phyloP scores from a whole-genome alignment of 2,113 vertebrate genomes.

The Piprites chloris region DNA sequence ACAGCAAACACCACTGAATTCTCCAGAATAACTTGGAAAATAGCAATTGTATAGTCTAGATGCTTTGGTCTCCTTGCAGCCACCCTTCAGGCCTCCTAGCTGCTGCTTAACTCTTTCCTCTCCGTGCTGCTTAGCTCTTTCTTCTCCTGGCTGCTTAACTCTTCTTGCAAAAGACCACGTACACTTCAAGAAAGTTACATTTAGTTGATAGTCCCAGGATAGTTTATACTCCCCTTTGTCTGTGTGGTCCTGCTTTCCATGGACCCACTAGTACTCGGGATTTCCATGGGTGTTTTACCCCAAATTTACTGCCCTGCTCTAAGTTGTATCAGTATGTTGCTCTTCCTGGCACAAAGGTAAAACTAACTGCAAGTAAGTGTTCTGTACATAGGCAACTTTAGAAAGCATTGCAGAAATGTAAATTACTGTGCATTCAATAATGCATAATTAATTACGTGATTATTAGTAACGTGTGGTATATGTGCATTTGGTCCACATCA shows the following conservation, averaged over 20 bases:
- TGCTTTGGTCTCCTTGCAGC: not conserved
- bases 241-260: not conserved
- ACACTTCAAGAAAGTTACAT: not conserved
- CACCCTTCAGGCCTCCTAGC: not conserved
- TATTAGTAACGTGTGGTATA: not conserved
- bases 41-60: not conserved
- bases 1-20: not conserved
- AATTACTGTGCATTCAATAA: not conserved
- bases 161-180: not conserved
- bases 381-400: not conserved
- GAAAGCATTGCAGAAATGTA: not conserved
- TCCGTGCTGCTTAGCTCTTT: not conserved
- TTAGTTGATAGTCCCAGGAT: not conserved
- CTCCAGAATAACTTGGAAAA: not conserved
- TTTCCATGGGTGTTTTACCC: not conserved
- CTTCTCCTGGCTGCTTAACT: not conserved
- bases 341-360: not conserved
- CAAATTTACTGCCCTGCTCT: not conserved
- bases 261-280: too few relatives aligned
- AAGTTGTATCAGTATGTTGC: not conserved
- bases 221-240: not conserved
- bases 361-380: not conserved
- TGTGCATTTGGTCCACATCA: not conserved
- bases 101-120: not conserved
- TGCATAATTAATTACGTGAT: not conserved